Base-by-base conservation (phyloP, 2,797 vertebrate genomes). In the Poecilia velifera region DNA sequence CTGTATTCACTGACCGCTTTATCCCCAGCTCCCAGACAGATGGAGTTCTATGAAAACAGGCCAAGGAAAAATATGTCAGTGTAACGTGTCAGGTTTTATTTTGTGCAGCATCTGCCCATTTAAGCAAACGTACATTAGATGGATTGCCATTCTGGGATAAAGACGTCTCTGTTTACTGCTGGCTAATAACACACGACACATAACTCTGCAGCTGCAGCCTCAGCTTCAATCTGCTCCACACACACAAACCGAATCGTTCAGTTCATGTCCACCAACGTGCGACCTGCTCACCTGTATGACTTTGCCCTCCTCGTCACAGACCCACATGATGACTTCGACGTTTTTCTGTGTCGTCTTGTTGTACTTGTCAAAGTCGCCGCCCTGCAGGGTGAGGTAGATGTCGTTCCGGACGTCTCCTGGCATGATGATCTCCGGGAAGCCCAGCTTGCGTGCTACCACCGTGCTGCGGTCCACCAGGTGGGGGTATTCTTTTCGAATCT, bases 341-440 rank as follows among this genome's bases (percentile, higher is more conserved):
- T 98, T 99, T 89, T 98, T 98, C 92, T 99, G 98, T 0, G 97
- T 98, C 18, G 98, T 98, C 96, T 99, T 99, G 93, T 97, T 99
- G 95, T 98, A 99, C 82, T 98, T 99, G 96, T 99, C 98, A 51
- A 98, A 98, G 95, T 99, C 98, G 28, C 98, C 98, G 0, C 95
- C 93, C 57, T 97, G 87, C 81, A 99, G 81, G 8, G 97, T 99
- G 81, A 99, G 95, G 90, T 99, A 99, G 91, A 99, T 99, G 92
- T 99, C 98, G n/a, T 99, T 99, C 84, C 98, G 97, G 78, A 99
- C 95, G 81, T 99, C 98, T 43, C 98, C 98, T 59, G 98, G 98
- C 98, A 99, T 99, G 79, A 99, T 99, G 91, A 99, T 99, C 94
- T 99, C 98, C 0, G 98, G 98, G 91, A 99, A 99, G 82, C 98